Evolutionary conservation across 2,888 invertebrate species (phyloP).

Genomic region (Dasypogon diadema): DNA sequence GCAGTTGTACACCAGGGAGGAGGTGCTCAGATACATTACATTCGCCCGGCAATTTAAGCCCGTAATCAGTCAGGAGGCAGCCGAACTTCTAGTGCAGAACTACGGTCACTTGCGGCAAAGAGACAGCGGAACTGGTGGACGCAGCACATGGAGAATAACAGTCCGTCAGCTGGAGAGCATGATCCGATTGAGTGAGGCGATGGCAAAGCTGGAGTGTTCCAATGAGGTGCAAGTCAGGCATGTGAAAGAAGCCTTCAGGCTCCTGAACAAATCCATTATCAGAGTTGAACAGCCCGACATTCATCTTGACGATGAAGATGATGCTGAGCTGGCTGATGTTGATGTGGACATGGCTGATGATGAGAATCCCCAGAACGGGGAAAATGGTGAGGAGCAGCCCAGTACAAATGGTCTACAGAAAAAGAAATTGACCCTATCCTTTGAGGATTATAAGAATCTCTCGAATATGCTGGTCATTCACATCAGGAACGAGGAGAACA

Average conservation of each 20-base stretch:
- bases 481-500: constrained; percentile 87
- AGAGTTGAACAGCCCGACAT: constrained; percentile 98
- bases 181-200: constrained; percentile 95
- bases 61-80: constrained; percentile 83
- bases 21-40: constrained; percentile 94
- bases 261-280: constrained; percentile 96
- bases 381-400: constrained; percentile 57
- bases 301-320: constrained; percentile 85
- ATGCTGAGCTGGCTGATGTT: constrained; percentile 61
- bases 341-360: constrained; percentile 73
- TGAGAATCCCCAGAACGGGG: constrained; percentile 57
- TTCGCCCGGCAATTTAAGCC: constrained; percentile 98
- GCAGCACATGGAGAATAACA: constrained; percentile 94
- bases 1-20: constrained; percentile 86
- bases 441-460: constrained; percentile 93
- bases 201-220: constrained; percentile 96
- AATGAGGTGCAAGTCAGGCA: constrained; percentile 89
- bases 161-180: constrained; percentile 96
- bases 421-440: constrained; percentile 85
- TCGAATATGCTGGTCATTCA: constrained; percentile 92
- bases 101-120: constrained; percentile 89
- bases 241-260: constrained; percentile 89
- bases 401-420: constrained; percentile 69
- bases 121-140: constrained; percentile 78
- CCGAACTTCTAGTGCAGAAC: constrained; percentile 85